Evolutionary conservation across 1,140 invertebrate genomes (phyloP), one percentile per base, ranked within the genome.

Genomic region (Brachionus plicatilis): DNA sequence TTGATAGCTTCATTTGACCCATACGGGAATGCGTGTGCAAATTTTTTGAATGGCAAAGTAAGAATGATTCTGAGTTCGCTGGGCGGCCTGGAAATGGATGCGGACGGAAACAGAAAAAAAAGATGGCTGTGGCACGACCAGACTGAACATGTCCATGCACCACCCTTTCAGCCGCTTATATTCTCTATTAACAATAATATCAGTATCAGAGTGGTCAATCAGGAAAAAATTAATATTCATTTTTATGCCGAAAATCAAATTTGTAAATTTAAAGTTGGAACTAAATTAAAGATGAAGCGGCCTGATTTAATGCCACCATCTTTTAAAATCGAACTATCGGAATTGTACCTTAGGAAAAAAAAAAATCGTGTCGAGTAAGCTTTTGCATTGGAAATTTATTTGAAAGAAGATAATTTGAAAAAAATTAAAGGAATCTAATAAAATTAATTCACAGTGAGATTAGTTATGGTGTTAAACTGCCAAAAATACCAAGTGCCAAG

Each of bases 161-260:
- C 89, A 4, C 89, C 89, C 12, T 88, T 89, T 78, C 89, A 90
- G 83, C 88, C 89, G 2, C 86, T 90, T 66, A 87, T 86, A 41
- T 86, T 90, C 82, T 86, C 86, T 7, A 66, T 90, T 8, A 89
- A 88, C 72, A 85, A 82, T 8, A 65, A 87, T 56, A 85, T 88
- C 0, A 87, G 87, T 9, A 66, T 89, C 1, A 68, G 88, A 41
- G 85, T 90, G 29, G 87, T 89, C 85, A 86, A 85, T 11, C 88
- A 89, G 83, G 88, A 88, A 41, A 87, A 87, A 83, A 88, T 90
- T 27, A 85, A 86, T 9, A 24, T 90, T 2, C 88, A 87, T 33
- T 88, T 89, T 65, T 86, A 80, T 60, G 85, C 85, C 24, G 86
- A 86, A 72, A 86, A 86, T 47, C 80, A 87, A n/a, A 88, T 87